These are phyloP conservation scores for Thalpophila matura DNA, from an alignment of 2,888 invertebrate species.

Conservation along the genomic window DNA sequence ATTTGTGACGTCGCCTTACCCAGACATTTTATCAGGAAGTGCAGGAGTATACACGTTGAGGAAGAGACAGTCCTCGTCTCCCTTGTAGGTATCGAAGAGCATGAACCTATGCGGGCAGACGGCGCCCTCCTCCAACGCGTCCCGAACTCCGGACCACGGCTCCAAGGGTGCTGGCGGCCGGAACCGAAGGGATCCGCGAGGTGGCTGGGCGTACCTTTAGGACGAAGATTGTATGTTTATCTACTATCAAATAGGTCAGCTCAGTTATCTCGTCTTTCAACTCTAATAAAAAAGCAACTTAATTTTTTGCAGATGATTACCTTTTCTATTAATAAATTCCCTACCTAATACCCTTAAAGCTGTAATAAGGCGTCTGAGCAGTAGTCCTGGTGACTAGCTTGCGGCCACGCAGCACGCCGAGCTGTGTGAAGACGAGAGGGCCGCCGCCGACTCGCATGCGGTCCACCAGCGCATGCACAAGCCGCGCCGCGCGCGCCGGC, in stretches of 20 bases:
- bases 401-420: constrained; percentile 85
- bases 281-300: no score
- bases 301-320: no score
- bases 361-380: constrained; percentile 84
- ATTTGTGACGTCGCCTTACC: constrained; percentile 71
- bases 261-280: neutral
- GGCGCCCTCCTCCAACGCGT: constrained; percentile 93
- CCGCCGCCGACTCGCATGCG: constrained; percentile 89
- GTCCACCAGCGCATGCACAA: constrained; percentile 87
- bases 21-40: constrained; percentile 84
- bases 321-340: no score
- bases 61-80: constrained; percentile 93
- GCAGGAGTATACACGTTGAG: constrained; percentile 93
- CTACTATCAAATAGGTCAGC: neutral
- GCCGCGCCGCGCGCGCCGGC: constrained; percentile 86
- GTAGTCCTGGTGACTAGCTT: constrained; percentile 82
- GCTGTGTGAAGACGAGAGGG: constrained; percentile 80
- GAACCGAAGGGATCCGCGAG: constrained; percentile 87
- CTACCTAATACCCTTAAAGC: constrained; percentile 89
- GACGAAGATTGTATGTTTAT: constrained; percentile 1
- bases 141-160: constrained; percentile 92
- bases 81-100: constrained; percentile 92
- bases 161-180: constrained; percentile 91
- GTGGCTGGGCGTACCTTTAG: constrained; percentile 86
- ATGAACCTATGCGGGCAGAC: constrained; percentile 93